Percentiles rank a stretch among this genome's conserved stretches.
phyloP scores from a whole-genome alignment of 2,888 invertebrate genomes.

The Gerris lacustris region DNA sequence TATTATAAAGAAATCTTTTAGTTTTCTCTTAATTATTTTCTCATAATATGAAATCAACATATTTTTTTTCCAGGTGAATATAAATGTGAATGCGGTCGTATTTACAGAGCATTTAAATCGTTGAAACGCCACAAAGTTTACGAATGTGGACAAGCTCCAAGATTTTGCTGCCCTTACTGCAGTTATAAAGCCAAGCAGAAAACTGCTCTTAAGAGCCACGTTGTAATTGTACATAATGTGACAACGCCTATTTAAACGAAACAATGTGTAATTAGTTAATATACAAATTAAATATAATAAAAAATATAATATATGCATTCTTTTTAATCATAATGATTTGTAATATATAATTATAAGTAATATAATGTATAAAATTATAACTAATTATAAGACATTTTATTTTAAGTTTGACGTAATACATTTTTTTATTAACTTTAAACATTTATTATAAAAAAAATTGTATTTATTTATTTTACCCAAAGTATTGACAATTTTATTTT shows the following conservation, averaged over 20 bases:
- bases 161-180: slow-evolving; percentile 7
- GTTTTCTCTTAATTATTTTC: no score
- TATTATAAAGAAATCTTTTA: no score
- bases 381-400: no score
- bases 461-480: no score
- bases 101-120: neutral
- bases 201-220: neutral
- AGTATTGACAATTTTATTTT: no score
- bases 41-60: neutral
- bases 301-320: no score
- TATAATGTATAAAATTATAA: neutral
- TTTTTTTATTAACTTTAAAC: no score
- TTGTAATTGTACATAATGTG: neutral
- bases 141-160: neutral
- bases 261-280: no score
- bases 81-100: slow-evolving; percentile 1
- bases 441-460: no score
- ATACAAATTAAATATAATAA: no score
- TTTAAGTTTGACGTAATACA: no score
- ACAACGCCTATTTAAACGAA: neutral
- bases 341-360: neutral
- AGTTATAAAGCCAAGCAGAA: neutral
- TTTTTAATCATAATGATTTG: neutral
- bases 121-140: neutral
- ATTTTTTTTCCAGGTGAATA: neutral